These are phyloP conservation scores for Nomada hirtipes DNA, from an alignment of 2,888 invertebrate genomes.

Conservation along the genomic window DNA sequence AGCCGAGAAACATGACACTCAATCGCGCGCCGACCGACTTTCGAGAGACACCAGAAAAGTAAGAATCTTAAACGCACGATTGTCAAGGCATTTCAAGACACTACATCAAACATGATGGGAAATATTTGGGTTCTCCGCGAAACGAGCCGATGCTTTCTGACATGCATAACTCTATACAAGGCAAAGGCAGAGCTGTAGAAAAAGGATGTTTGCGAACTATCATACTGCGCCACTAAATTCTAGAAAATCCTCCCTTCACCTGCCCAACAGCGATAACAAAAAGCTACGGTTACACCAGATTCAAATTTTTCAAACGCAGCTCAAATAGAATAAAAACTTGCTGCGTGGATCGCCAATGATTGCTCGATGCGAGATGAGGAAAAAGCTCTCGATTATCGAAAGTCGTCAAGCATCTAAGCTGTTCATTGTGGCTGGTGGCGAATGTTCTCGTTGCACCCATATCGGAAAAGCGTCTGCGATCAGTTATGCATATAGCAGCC, in stretches of 20 bases:
- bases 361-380: not conserved
- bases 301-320: too few species aligned
- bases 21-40: conserved; percentile 55
- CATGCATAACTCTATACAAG: not conserved
- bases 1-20: conserved; percentile 50
- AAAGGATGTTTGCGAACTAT: conserved; percentile 50
- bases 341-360: conserved; percentile 21
- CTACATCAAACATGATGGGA: too few species aligned
- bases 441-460: conserved; percentile 56
- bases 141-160: not conserved
- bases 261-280: too few species aligned
- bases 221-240: conserved; percentile 56
- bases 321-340: too few species aligned
- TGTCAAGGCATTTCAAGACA: too few species aligned
- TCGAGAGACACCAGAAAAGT: conserved; percentile 14
- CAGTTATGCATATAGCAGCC: not conserved
- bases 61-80: conserved; percentile 16
- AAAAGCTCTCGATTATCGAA: conserved; percentile 24
- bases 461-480: conserved; percentile 21
- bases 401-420: conserved; percentile 27
- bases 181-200: conserved; percentile 6
- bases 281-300: too few species aligned
- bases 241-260: conserved; percentile 19
- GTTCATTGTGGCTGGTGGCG: conserved; percentile 21
- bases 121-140: not conserved